Base-by-base conservation (phyloP, 2,888 invertebrate species). In the Nymphalis urticae region DNA sequence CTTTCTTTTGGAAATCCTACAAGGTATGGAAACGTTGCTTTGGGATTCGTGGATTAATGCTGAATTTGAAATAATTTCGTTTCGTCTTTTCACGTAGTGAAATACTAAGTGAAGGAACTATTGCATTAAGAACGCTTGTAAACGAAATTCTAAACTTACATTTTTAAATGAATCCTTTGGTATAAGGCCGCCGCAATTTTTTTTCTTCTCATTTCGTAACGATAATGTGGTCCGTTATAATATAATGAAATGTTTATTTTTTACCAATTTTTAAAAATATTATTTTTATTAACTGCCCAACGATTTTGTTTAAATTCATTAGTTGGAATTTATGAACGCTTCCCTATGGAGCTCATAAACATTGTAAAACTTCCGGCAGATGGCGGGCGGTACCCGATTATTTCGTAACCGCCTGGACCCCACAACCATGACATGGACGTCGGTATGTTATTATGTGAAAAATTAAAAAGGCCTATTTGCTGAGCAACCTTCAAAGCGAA, bases 311-410 rank as follows among this genome's bases (percentile, higher is more conserved):
- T 89, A 80, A 81, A 81, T 77, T 85, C 85, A 85, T 86, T 86
- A 82, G 86, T 84, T 82, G 80, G 82, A 85, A 89, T 90, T 90
- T 90, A 90, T 89, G 87, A 82, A 83, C 84, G 85, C 85, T 88
- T 87, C 84, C 90, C 89, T 84, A 88, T 88, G 87, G 84, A 84
- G 84, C 87, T 88, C 88, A 90, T 90, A 91, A 90, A 91, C 89
- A 89, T 88, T 89, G 89, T 87, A 90, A 87, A 90, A 89, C 88
- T 89, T 91, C 90, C 90, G 91, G 87, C 88, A 89, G 86, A 88
- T 89, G 89, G 88, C 84, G 83, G 81, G 82, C 85, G 85, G 80
- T 77, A 77, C 82, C 79, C 84, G 89, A 88, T 88, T 87, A 88
- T 88, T 84, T 82, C 80, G 77, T 81, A 72, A 65, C 76, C 58